Conservation (phyloP, 2,797 vertebrate genomes). For the Helarctos malayanus region DNA sequence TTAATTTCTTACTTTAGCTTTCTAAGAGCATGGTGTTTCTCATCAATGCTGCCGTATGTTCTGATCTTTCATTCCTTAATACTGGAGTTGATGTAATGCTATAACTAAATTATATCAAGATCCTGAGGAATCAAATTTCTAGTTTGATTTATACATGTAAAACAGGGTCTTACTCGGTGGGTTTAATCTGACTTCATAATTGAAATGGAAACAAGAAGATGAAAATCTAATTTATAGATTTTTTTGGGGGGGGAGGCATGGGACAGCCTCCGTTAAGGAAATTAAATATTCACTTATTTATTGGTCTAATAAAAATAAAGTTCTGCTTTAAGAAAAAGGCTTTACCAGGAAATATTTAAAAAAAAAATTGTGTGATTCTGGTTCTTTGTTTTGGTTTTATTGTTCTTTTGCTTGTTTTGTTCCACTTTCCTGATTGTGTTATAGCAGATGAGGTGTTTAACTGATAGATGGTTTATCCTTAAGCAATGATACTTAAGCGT, state of each 20-base stretch:
- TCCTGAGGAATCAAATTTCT: conserved; percentile 62
- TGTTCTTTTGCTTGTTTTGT: conserved; percentile 47
- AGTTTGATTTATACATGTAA: conserved; percentile 64
- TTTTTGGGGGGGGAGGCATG: neutral
- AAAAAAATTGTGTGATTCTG: neutral
- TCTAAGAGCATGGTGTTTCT: conserved; percentile 69
- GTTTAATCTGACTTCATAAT: conserved; percentile 59
- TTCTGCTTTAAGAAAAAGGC: conserved; percentile 22
- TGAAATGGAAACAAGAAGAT: conserved; percentile 67
- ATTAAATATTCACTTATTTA: conserved; percentile 38
- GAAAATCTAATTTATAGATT: conserved; percentile 1
- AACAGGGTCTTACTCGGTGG: conserved; percentile 36
- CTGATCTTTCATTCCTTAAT: conserved; percentile 71
- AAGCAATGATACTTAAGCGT: conserved; percentile 46
- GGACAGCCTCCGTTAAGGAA: neutral
- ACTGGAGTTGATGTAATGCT: conserved; percentile 47
- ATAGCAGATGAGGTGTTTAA: neutral
- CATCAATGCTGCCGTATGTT: conserved; percentile 60
- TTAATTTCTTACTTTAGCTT: conserved; percentile 72
- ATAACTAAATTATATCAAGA: conserved; percentile 69
- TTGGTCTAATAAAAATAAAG: conserved; percentile 56
- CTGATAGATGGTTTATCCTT: conserved; percentile 9
- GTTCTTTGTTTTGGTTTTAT: neutral
- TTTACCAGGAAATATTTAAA: conserved; percentile 36
- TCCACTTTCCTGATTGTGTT: neutral